A percentile compares a stretch with the other conserved stretches of the same genome.
Conservation (phyloP, 2,113 vertebrate genomes). For the Paramormyrops kingsleyae region DNA sequence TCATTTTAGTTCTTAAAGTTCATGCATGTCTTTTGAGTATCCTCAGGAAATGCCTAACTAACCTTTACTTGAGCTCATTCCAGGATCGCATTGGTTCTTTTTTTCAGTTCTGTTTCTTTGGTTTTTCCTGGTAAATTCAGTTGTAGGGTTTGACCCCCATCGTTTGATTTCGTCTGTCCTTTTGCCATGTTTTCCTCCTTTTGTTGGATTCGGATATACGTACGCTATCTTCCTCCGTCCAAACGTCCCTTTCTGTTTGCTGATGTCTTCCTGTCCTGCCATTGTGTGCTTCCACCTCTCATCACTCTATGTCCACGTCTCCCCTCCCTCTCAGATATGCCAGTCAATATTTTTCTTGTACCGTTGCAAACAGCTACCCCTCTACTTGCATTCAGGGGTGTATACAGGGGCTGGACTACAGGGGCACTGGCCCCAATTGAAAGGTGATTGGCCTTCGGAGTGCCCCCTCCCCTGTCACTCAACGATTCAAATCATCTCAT, state of each 20-base stretch:
- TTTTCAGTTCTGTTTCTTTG: background rate
- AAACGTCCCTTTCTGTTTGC: constrained; percentile 15
- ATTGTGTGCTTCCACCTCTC: background rate
- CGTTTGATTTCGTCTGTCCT: constrained; percentile 6
- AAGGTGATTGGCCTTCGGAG: background rate
- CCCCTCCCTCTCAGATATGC: background rate
- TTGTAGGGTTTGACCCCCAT: background rate
- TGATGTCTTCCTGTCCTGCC: background rate
- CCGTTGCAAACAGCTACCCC: background rate
- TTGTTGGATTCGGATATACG: background rate
- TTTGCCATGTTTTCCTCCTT: background rate
- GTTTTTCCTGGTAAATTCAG: background rate
- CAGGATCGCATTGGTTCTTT: constrained; percentile 13
- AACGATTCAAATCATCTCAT: background rate
- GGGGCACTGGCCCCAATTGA: background rate
- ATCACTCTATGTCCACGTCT: background rate
- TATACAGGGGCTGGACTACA: background rate
- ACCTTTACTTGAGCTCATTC: constrained; percentile 19
- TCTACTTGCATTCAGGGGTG: background rate
- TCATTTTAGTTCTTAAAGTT: constrained; percentile 50
- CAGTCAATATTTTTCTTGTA: background rate
- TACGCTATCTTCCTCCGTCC: background rate
- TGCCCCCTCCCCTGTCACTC: background rate
- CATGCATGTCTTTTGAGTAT: constrained; percentile 52
- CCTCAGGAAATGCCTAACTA: constrained; percentile 20